A percentile compares a stretch with the other conserved stretches of the same genome.
These are phyloP conservation scores for Acridotheres tristis DNA, from an alignment of 2,797 vertebrate species.

Conservation along the genomic window DNA sequence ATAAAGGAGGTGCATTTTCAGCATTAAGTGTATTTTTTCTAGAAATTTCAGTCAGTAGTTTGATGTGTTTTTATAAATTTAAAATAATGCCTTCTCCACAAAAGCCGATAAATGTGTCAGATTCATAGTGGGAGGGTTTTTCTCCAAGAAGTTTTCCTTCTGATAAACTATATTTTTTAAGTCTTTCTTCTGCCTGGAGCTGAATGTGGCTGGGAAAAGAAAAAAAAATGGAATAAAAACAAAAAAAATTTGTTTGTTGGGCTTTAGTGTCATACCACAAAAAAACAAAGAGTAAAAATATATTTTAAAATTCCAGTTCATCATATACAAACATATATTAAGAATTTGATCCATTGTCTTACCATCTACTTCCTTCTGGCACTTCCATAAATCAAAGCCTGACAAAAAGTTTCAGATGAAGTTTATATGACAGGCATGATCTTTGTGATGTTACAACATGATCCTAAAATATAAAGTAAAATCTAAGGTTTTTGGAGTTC, in stretches of 20 bases:
- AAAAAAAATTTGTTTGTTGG: neutral
- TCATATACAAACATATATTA: neutral
- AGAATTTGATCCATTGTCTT: neutral
- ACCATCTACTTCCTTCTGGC: neutral
- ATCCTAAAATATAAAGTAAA: slow-evolving; percentile 2
- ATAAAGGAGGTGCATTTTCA: neutral
- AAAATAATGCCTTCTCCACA: neutral
- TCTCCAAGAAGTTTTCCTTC: neutral
- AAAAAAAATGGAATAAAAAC: neutral
- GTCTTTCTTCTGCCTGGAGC: neutral
- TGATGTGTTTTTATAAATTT: neutral
- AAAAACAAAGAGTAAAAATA: neutral
- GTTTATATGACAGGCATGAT: neutral
- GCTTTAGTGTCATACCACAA: neutral
- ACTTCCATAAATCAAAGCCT: neutral
- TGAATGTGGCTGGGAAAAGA: neutral
- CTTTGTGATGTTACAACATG: neutral
- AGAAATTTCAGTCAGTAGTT: neutral
- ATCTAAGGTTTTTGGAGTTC: neutral
- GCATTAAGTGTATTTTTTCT: neutral
- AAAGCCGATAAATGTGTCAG: neutral
- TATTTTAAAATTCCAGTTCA: neutral
- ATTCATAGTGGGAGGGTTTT: neutral
- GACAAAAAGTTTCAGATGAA: neutral
- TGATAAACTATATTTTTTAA: neutral